Conservation (phyloP, 2,888 invertebrate species). For the Pristionchus japonicus region DNA sequence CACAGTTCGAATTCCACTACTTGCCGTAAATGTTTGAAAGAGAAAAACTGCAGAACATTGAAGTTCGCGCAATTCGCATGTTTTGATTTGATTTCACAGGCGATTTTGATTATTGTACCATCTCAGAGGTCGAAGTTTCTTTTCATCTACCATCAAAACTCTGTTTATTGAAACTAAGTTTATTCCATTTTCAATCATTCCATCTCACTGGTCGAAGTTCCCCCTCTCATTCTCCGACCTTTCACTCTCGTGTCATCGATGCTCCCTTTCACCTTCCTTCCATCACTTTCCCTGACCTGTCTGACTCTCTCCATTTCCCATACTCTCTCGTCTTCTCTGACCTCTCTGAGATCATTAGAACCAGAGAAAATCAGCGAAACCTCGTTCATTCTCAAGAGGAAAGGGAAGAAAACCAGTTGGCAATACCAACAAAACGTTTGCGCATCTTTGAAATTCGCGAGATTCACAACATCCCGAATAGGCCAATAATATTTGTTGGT, state of each 20-base stretch:
- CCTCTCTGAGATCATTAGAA: background rate
- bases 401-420: conserved; percentile 2
- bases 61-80: background rate
- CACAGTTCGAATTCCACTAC: no score
- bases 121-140: no score
- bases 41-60: no score
- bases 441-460: background rate
- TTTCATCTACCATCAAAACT: no score
- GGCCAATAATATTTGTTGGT: background rate
- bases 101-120: no score
- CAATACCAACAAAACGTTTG: background rate
- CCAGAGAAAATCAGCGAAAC: background rate
- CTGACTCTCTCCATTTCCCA: background rate
- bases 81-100: background rate
- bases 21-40: no score
- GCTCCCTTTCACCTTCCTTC: background rate
- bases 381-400: background rate
- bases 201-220: background rate
- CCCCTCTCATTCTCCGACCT: background rate
- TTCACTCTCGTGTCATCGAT: background rate
- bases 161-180: no score
- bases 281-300: background rate
- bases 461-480: background rate
- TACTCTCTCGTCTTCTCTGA: background rate
- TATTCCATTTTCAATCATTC: no score